Base-by-base conservation (phyloP, 2,888 invertebrate species). In the Andrena flavipes region DNA sequence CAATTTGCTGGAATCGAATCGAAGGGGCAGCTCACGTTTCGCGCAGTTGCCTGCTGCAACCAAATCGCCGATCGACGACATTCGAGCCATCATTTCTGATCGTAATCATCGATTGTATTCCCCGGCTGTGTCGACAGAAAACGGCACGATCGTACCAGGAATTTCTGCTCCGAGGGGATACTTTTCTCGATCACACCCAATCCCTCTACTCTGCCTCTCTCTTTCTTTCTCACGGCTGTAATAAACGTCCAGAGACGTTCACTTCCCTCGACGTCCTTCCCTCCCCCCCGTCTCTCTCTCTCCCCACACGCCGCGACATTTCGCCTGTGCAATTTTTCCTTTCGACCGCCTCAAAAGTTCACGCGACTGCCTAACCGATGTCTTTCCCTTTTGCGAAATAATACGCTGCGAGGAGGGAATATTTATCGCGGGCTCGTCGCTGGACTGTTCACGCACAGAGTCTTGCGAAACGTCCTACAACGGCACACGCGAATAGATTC, bases 381-480 rank as follows among this genome's bases (percentile, higher is more conserved):
- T 84, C 87, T 82, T 74, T 82, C 74, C 65, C 85, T 60, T 82
- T 87, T 87, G 48, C 87, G 82, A 86, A 86, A 87, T 85, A 79
- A 76, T 69, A 60, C 72, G 51, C 8, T 8, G 82, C 42, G 56
- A 65, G 60, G 83, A 49, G 51, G 82, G 63, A 76, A 71, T 62
- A 75, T 64, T 76, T 69, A 69, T 62, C 71, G 6, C 33, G 48
- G 72, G 80, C 63, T 56, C 67, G 13, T 10, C 0, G 29, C 0
- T 2, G 13, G 35, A 7, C 26, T 70, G 69, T 59, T 78, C 69
- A 78, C 63, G 69, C 79, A 42, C 56, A 23, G 59, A 20, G 10
- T 0, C 26, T 80, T 80, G 80, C 71, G 48, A 80, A 80, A 72
- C 16, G 26, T n/a, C n/a, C 4, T 20, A n/a, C 13, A 54, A 69